Base-by-base conservation (phyloP, 2,888 invertebrate genomes). In the Pycnomerus fuliginosus region DNA sequence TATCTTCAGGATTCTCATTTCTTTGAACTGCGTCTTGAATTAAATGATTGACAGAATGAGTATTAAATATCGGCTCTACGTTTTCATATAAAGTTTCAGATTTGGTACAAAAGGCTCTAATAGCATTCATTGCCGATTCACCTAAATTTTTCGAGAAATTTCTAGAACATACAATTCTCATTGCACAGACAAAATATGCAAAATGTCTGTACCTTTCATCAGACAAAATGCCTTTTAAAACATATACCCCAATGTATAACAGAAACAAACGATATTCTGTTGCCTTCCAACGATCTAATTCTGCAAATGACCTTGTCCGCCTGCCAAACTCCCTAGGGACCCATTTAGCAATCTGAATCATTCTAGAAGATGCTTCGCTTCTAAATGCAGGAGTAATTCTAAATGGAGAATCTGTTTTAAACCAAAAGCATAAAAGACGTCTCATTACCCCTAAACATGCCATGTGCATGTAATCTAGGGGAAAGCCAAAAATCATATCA, bases 191-290 rank as follows among this genome's bases (percentile, higher is more conserved):
- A n/a, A n/a, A n/a, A n/a, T n/a, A n/a, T n/a, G n/a, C n/a, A n/a
- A n/a, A n/a, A n/a, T n/a, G n/a, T n/a, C n/a, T n/a, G n/a, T n/a
- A n/a, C n/a, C n/a, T n/a, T n/a, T n/a, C n/a, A n/a, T n/a, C n/a
- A n/a, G n/a, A n/a, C n/a, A n/a, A n/a, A n/a, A n/a, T n/a, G n/a
- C n/a, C n/a, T n/a, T n/a, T n/a, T n/a, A n/a, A n/a, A n/a, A n/a
- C n/a, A n/a, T n/a, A n/a, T n/a, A n/a, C n/a, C n/a, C n/a, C 20
- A 20, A 20, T 20, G 20, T 20, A 20, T 20, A 20, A 8, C 1
- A 53, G 27, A 12, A 46, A 40, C 7, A 60, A 3, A 7, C 31
- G 31, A 14, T 13, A 31, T 10, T 31, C 31, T 13, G 31, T 31
- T 13, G 31, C 31, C 16, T 31, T 31, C 31, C 31, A 31, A 3